A percentile compares a stretch with the other conserved stretches of the same genome.
Conservation (phyloP, 2,888 invertebrate species). For the Mycogona germanica region DNA sequence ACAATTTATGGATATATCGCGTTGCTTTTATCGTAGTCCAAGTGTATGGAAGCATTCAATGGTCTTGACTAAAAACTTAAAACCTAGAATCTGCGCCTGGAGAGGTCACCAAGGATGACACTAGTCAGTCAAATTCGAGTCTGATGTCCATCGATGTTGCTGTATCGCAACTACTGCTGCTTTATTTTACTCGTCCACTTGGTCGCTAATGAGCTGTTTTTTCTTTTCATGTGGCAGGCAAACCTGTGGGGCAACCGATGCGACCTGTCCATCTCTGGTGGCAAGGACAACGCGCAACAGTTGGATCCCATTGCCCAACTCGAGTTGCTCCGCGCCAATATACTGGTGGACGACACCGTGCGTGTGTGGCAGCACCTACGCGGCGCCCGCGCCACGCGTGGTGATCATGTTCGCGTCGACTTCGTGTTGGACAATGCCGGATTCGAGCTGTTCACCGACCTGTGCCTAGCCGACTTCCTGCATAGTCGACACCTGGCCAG, state of each 20-base stretch:
- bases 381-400: background rate
- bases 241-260: conserved; percentile 92
- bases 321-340: conserved; percentile 42
- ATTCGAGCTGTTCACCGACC: conserved; percentile 80
- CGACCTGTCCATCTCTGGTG: conserved; percentile 75
- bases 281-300: conserved; percentile 45
- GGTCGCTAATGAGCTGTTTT: background rate
- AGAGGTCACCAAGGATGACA: too few relatives aligned
- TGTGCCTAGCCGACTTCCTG: conserved; percentile 73
- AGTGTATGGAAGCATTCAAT: too few relatives aligned
- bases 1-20: too few relatives aligned
- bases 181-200: background rate
- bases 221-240: too few relatives aligned
- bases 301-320: conserved; percentile 45
- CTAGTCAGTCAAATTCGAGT: too few relatives aligned
- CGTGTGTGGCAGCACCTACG: conserved; percentile 41
- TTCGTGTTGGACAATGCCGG: conserved; percentile 86
- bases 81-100: too few relatives aligned
- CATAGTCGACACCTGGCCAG: conserved; percentile 45
- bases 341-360: conserved; percentile 49
- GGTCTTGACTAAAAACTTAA: too few relatives aligned
- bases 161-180: background rate
- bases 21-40: too few relatives aligned
- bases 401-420: conserved; percentile 24
- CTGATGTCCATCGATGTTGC: too few relatives aligned